Base-by-base conservation (phyloP, 1,140 invertebrate genomes). In the Calosoma granatense region DNA sequence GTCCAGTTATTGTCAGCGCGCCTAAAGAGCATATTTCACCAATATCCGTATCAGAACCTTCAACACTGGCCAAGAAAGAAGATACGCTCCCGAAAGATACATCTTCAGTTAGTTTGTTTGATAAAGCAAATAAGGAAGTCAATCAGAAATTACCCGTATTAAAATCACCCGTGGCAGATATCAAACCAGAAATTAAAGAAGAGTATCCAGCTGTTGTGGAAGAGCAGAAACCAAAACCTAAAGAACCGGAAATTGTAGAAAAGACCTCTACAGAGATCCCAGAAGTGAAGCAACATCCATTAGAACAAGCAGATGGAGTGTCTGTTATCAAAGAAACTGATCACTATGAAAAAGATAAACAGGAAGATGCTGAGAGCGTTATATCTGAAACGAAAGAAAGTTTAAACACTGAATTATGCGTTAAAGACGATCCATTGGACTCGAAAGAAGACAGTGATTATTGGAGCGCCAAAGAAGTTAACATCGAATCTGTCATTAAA, bases 401-500 rank as follows among this genome's bases (percentile, higher is more conserved):
- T 22, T 60, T 64, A 19, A 65, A 60, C 57, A 61, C 64, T 52
- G 65, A 69, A 23, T 64, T 66, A 53, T 57, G 62, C 3, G 56
- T 30, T 1, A 76, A 76, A 53, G 76, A 78, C 21, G 74, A 78
- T 59, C 67, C 67, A n/a, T 65, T 68, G 0, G 75, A 77, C 54
- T 77, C 74, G 56, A 84, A 84, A 62, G 84, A 87, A 60, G 85
- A 88, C 63, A 85, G 79, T 65, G 84, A 87, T 66, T 83, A 81
- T 64, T 87, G 85, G 85, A 83, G 82, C 20, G 81, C 83, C 1
- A 87, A 87, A 70, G 85, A 88, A 63, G 78, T 87, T 1, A 86
- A 85, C 63, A 86, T 87, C 56, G 85, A 88, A 60, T 87, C 84
- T 22, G 86, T 89, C 14, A 88, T 89, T 54, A 86, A 88, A 67